These are phyloP conservation scores for Saguinus imperator DNA, from an alignment of 2,113 vertebrate species.

Conservation along the genomic window DNA sequence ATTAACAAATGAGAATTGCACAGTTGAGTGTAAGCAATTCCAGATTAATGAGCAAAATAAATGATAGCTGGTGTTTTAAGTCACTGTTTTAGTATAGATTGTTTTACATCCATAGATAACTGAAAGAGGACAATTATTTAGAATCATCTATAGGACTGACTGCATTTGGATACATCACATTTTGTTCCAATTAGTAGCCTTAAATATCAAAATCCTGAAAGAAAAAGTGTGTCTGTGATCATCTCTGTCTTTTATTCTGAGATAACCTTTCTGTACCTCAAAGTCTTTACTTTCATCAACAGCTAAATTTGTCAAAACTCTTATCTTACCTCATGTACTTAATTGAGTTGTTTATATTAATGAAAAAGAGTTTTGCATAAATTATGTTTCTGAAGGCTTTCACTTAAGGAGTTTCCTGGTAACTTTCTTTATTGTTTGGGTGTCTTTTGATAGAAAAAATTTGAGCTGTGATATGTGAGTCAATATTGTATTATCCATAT, in stretches of 20 bases:
- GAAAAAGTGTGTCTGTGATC: background rate
- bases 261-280: background rate
- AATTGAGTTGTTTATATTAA: conserved; percentile 10
- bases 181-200: background rate
- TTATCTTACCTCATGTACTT: background rate
- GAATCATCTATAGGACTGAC: background rate
- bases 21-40: background rate
- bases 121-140: background rate
- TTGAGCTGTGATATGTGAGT: background rate
- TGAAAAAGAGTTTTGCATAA: background rate
- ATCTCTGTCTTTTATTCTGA: background rate
- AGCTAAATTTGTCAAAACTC: background rate
- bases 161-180: background rate
- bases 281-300: background rate
- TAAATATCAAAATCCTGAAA: background rate
- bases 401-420: background rate
- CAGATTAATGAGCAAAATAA: background rate
- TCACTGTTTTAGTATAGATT: background rate
- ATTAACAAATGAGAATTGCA: background rate
- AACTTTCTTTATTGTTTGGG: background rate
- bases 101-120: background rate
- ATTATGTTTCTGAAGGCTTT: background rate
- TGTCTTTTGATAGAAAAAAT: conserved; percentile 20
- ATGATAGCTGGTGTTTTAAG: background rate
- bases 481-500: background rate